phyloP scores from a whole-genome alignment of 2,797 vertebrate species.

The Sylvia borin region DNA sequence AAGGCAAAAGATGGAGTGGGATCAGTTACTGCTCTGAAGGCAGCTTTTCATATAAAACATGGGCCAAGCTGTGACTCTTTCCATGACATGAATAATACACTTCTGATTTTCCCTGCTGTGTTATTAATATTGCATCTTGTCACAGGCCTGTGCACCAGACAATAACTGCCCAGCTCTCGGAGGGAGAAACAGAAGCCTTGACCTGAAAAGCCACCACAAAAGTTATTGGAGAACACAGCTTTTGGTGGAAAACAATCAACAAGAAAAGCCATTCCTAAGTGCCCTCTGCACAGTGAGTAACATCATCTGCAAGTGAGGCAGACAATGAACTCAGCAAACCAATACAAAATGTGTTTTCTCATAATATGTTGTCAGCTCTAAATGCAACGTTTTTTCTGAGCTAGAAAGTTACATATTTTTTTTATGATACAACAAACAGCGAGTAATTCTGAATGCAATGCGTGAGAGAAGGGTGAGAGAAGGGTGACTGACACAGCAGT shows the following conservation, averaged over 20 bases:
- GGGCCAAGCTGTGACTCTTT: not conserved
- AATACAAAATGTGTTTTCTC: not conserved
- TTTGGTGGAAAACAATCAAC: conserved; percentile 6
- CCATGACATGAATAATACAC: not conserved
- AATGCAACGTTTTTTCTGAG: not conserved
- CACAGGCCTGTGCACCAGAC: not conserved
- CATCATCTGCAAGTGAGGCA: not conserved
- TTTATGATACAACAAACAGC: not conserved
- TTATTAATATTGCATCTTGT: not conserved
- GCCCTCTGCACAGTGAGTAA: not conserved
- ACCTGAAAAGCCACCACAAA: not conserved
- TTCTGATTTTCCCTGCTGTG: not conserved
- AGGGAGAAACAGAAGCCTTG: not conserved
- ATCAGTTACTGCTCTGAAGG: not conserved
- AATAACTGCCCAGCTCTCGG: not conserved
- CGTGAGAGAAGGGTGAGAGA: not conserved
- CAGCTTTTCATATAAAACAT: not conserved
- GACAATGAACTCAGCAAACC: not conserved
- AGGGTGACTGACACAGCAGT: not conserved
- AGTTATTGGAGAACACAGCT: not conserved
- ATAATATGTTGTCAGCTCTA: not conserved
- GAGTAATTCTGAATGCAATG: not conserved
- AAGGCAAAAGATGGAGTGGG: not conserved
- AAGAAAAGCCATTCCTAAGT: not conserved
- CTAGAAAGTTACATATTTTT: not conserved